Conservation (phyloP, 2,888 invertebrate species). For the Buathra laborator region DNA sequence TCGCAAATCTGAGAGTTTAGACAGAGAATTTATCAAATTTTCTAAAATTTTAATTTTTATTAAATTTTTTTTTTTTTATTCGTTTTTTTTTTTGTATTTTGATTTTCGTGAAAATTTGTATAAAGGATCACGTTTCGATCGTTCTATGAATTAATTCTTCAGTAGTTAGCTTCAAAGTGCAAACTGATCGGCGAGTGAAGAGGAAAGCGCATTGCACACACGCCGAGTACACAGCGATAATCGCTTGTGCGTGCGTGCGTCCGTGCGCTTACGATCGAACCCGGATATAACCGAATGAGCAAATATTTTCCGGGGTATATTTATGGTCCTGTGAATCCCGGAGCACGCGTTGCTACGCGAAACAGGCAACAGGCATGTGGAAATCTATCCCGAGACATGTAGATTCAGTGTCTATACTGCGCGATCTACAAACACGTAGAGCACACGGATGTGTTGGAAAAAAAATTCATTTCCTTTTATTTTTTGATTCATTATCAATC, state of each 20-base stretch:
- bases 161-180: background rate
- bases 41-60: background rate
- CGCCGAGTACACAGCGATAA: background rate
- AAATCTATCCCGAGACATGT: background rate
- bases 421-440: background rate
- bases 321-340: slow-evolving; percentile 46
- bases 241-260: slow-evolving; percentile 8
- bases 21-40: background rate
- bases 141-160: background rate
- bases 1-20: too few species aligned
- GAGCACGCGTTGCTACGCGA: background rate
- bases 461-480: background rate
- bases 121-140: background rate
- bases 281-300: slow-evolving; percentile 41
- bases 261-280: slow-evolving; percentile 6
- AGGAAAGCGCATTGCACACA: background rate
- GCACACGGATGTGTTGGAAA: background rate
- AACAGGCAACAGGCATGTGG: background rate
- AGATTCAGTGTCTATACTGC: background rate
- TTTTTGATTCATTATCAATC: background rate
- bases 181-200: background rate
- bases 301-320: slow-evolving; percentile 59
- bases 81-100: background rate
- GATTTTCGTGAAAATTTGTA: background rate
- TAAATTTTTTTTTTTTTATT: background rate